A percentile compares a stretch with the other conserved stretches of the same genome.
Conservation (phyloP, 2,888 invertebrate species). For the Eupeodes latifasciatus region DNA sequence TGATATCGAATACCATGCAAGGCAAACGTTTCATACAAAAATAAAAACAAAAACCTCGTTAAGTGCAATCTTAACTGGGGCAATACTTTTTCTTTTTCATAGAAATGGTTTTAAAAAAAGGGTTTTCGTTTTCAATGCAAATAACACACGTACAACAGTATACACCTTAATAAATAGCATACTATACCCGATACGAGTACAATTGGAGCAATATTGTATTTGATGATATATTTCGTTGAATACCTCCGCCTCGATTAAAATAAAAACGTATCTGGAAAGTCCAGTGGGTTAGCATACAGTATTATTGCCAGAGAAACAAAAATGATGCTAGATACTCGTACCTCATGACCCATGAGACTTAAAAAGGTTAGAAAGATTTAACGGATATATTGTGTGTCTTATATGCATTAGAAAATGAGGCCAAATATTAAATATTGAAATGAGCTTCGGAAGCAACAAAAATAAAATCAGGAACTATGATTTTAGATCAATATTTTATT, state of each 20-base stretch:
- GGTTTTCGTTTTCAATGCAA: slow-evolving; percentile 33
- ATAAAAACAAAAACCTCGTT: slow-evolving; percentile 52
- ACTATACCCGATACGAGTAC: no score
- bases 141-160: background rate
- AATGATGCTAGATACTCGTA: no score
- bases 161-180: no score
- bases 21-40: background rate
- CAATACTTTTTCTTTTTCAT: slow-evolving; percentile 61
- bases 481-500: no score
- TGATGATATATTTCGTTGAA: no score
- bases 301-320: no score
- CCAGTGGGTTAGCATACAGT: no score
- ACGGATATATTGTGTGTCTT: background rate
- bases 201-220: no score
- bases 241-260: no score
- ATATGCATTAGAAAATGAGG: background rate
- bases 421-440: background rate
- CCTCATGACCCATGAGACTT: no score
- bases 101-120: slow-evolving; percentile 7
- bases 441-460: background rate
- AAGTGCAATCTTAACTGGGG: slow-evolving; percentile 63
- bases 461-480: background rate
- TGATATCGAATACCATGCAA: slow-evolving; percentile 1
- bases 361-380: no score
- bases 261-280: no score